Evolutionary conservation across 2,113 vertebrate genomes (phyloP).

Genomic region (Halichoerus grypus): DNA sequence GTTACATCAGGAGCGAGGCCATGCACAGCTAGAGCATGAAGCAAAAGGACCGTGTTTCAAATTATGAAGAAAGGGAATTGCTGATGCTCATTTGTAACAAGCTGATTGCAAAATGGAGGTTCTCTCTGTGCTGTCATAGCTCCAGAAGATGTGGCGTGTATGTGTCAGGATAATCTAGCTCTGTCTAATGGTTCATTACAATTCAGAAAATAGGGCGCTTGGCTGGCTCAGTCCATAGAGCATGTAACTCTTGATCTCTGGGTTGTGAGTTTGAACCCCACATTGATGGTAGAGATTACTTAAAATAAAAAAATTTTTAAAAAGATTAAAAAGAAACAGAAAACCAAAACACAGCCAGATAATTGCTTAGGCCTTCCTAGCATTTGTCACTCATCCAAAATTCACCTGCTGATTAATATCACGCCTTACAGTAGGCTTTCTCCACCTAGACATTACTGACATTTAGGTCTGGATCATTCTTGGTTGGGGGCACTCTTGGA

Average conservation of each 20-base stretch:
- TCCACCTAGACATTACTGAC: background rate
- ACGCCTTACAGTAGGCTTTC: background rate
- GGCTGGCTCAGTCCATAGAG: background rate
- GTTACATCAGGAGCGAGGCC: background rate
- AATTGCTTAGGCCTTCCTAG: background rate
- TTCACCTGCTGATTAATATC: background rate
- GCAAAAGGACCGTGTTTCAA: background rate
- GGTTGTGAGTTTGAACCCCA: background rate
- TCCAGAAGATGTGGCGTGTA: no score
- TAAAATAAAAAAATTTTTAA: background rate
- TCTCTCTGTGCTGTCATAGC: background rate
- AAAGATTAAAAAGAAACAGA: background rate
- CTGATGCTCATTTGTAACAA: background rate
- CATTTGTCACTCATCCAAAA: conserved; percentile 37
- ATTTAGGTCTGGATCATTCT: background rate
- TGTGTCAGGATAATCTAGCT: background rate
- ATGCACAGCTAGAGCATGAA: background rate
- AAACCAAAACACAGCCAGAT: background rate
- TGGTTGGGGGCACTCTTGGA: background rate
- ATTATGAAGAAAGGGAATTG: background rate
- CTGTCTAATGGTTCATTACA: background rate
- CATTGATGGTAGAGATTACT: background rate
- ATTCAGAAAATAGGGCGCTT: background rate
- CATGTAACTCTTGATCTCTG: background rate
- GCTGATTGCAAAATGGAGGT: background rate